phyloP scores from a whole-genome alignment of 2,113 vertebrate genomes.

The Hydropotes inermis region DNA sequence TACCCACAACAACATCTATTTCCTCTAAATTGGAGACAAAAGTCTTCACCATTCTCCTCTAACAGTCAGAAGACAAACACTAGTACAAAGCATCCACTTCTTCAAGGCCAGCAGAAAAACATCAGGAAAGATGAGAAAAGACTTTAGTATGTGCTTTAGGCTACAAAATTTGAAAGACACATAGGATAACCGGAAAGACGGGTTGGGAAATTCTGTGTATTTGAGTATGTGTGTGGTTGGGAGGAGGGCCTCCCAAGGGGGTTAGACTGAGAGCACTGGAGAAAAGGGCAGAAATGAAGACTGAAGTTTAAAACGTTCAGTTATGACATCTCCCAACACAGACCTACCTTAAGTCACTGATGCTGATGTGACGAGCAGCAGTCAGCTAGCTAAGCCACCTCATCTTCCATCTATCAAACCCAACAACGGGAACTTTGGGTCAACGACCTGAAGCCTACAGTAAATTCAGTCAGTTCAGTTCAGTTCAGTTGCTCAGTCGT shows the following conservation, averaged over 20 bases:
- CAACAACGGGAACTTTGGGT: neutral
- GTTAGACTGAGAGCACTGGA: neutral
- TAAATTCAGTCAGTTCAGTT: neutral
- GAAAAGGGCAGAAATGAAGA: neutral
- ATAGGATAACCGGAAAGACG: rapidly evolving
- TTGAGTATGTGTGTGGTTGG: neutral
- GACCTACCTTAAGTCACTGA: neutral
- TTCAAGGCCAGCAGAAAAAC: neutral
- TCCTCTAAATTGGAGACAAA: neutral
- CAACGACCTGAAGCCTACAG: neutral
- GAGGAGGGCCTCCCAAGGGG: neutral
- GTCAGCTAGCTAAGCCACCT: neutral
- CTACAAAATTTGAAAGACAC: neutral
- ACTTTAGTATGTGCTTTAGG: neutral
- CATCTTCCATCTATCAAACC: neutral
- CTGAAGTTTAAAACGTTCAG: neutral
- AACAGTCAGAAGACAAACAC: neutral
- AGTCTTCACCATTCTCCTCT: neutral
- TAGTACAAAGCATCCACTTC: neutral
- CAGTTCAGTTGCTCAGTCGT: neutral
- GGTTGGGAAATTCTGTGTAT: neutral
- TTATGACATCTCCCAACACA: neutral
- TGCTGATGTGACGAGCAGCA: neutral
- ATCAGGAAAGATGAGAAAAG: neutral
- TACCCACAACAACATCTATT: neutral